Base-by-base conservation (phyloP, 2,888 invertebrate species). In the Sarcophaga caerulescens region DNA sequence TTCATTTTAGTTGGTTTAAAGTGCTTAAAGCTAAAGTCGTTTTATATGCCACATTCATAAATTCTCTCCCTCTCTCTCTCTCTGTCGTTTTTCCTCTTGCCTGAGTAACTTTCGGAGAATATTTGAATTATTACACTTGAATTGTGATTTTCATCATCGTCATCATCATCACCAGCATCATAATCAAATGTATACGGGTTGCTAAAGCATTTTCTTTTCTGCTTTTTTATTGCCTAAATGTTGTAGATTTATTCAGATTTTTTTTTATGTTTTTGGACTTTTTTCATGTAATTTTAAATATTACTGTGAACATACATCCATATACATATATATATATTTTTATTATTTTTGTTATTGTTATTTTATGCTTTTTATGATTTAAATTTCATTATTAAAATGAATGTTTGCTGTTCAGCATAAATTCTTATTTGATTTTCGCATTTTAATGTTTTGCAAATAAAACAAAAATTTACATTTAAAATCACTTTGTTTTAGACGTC, bases 51-150 rank as follows among this genome's bases (percentile, higher is more conserved):
- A 68, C n/a, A 52, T 35, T 73, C 35, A 47, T 60, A 79, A 76
- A 57, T 35, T n/a, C 35, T 79, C 4, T 12, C 52, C 17, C 17
- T 52, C 52, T 52, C 35, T n/a, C 57, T 79, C 35, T 71, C 52
- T 4, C 17, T 52, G 12, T 52, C 52, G 10, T 52, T 52, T 52
- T 4, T 17, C 17, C 4, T 17, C 21, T 63, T 79, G 65, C 79
- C 70, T 71, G 71, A 79, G 57, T 79, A 79, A 71, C 63, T 79
- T 71, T 79, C 57, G 57, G 65, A 71, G 70, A 70, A 79, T 71
- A 71, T 79, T 79, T 79, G 79, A 79, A 65, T 71, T 79, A 79
- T 79, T 79, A 57, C 57, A 65, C 35, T 79, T 79, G 71, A 79
- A 70, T 79, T 79, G 25, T 25, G 79, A 71, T 79, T 79, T 71